Evolutionary conservation across 2,797 vertebrate genomes (phyloP).

Genomic region (Bucorvus abyssinicus): DNA sequence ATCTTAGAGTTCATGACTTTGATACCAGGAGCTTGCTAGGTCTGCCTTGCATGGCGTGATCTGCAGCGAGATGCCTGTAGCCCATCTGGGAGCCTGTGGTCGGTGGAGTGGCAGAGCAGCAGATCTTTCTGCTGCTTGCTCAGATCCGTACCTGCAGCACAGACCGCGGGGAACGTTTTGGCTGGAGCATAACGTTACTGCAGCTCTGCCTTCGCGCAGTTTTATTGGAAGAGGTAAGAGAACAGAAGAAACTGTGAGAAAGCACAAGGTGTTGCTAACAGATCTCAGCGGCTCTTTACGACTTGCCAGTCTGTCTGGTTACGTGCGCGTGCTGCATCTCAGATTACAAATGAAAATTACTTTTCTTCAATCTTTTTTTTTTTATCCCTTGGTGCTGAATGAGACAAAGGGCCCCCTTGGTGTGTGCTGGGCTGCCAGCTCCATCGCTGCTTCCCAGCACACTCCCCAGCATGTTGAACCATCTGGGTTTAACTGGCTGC

Average conservation of each 20-base stretch:
- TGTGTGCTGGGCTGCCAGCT: neutral
- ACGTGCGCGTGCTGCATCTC: neutral
- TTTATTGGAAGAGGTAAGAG: neutral
- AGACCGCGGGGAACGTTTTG: neutral
- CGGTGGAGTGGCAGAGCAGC: fast-evolving
- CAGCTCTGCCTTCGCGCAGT: neutral
- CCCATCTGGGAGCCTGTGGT: neutral
- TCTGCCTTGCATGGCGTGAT: neutral
- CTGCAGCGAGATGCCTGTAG: fast-evolving
- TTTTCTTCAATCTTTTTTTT: neutral
- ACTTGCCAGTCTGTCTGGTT: conserved; percentile 2
- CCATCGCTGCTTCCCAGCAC: neutral
- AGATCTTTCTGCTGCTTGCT: neutral
- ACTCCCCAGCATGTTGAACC: neutral
- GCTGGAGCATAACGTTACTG: neutral
- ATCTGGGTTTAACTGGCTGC: neutral
- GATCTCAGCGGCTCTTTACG: neutral
- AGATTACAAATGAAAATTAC: neutral
- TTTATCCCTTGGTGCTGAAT: neutral
- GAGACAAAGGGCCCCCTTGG: neutral
- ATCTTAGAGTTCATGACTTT: neutral
- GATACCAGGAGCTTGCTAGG: neutral
- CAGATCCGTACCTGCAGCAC: fast-evolving
- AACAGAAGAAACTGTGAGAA: neutral
- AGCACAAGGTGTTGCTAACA: neutral